Base-by-base conservation (phyloP, 2,797 vertebrate species). In the Bradypodion ventrale region DNA sequence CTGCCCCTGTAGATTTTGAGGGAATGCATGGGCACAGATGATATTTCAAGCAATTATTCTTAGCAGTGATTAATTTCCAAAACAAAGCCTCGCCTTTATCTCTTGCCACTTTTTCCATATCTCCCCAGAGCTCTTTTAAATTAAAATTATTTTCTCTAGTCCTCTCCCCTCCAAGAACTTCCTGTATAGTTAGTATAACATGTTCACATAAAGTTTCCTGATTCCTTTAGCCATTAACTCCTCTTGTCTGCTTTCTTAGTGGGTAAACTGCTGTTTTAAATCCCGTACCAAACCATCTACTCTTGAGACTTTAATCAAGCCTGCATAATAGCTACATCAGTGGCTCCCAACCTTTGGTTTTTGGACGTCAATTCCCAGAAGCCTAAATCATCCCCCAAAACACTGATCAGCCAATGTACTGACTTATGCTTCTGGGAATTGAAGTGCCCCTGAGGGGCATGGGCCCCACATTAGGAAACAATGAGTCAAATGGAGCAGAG, bases 51-150 rank as follows among this genome's bases (percentile, higher is more conserved):
- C 27, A n/a, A 80, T 80, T 70, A 70, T 12, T 35, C 27, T 32
- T 42, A 72, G 37, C 65, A 60, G 37, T 12, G 40, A 73, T 42
- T 70, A 42, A 59, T 62, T 73, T 73, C 52, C 56, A 60, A 81
- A 81, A 81, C 56, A 72, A 81, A 81, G 40, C 19, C 72, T 19
- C 72, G 52, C 35, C 37, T 59, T n/a, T 23, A n/a, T 81, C 35
- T 76, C 42, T 73, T 62, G 16, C 56, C 32, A 56, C 40, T 81
- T 72, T 69, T 80, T 44, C 29, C 60, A 5, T 81, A 59, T 81
- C 29, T 73, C 29, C 79, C 68, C 37, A 60, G 69, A 62, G 40
- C 40, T 60, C 19, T 42, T 80, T 80, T 70, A 78, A 78, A 81
- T 81, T 42, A 72, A 69, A 56, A 29, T 19, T 40, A 21, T 32